phyloP scores from a whole-genome alignment of 2,888 invertebrate species.

The Philereme transversata region DNA sequence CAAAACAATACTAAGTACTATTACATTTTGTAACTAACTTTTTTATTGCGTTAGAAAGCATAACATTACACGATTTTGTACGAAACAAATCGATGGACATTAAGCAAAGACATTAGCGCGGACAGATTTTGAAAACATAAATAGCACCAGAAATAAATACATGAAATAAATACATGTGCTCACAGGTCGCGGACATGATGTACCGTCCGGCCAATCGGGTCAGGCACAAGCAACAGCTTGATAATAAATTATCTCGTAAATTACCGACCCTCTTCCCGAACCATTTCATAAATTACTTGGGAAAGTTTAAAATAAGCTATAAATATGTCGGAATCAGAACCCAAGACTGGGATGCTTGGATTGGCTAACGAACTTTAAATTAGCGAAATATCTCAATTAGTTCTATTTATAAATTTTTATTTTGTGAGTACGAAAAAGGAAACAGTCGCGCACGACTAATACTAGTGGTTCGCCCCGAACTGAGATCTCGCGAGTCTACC shows the following conservation, averaged over 20 bases:
- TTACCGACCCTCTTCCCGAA: conserved; percentile 17
- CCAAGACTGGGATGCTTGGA: neutral
- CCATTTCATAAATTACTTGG: conserved; percentile 16
- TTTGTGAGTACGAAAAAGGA: too few species aligned
- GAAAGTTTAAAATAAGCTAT: neutral
- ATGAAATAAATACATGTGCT: conserved; percentile 19
- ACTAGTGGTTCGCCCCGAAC: too few species aligned
- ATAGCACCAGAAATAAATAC: conserved; percentile 13
- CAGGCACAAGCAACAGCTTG: conserved; percentile 7
- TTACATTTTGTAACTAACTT: too few species aligned
- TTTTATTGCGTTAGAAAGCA: too few species aligned
- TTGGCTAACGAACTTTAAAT: neutral
- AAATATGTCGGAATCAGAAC: neutral
- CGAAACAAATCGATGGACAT: neutral
- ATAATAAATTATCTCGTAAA: conserved; percentile 13
- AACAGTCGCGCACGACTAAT: too few species aligned
- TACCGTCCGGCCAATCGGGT: conserved; percentile 10
- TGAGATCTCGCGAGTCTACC: too few species aligned
- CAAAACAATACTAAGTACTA: too few species aligned
- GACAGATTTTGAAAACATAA: neutral
- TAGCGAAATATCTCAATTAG: neutral
- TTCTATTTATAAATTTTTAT: neutral
- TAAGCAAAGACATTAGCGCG: neutral
- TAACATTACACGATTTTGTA: too few species aligned
- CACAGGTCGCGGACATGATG: conserved; percentile 9